Evolutionary conservation across 2,113 vertebrate species (phyloP).

Genomic region (Hemibagrus wyckioides): DNA sequence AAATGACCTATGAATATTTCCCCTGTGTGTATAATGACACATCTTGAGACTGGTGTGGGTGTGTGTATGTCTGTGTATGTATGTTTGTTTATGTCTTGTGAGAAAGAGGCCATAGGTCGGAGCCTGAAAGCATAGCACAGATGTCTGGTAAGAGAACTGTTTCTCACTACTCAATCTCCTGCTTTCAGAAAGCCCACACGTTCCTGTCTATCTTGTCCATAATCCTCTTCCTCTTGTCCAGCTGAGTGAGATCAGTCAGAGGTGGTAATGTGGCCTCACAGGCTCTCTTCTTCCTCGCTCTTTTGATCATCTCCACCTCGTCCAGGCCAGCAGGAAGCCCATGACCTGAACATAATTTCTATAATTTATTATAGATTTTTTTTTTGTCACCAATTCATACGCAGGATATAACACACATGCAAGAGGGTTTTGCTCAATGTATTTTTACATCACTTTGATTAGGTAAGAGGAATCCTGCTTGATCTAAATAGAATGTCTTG

Average conservation of each 20-base stretch:
- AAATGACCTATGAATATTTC: too few species aligned
- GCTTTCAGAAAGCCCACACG: constrained; percentile 91
- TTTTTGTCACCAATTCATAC: too few species aligned
- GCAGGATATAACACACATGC: too few species aligned
- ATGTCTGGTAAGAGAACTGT: not conserved
- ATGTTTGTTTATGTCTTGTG: too few species aligned
- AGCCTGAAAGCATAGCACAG: not conserved
- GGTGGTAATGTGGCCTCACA: constrained; percentile 87
- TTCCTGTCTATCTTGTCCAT: constrained; percentile 89
- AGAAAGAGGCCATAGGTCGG: not conserved
- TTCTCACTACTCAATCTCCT: constrained; percentile 86
- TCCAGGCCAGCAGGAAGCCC: constrained; percentile 88
- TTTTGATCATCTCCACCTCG: constrained; percentile 89
- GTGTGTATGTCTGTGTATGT: not conserved
- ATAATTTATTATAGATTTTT: too few species aligned
- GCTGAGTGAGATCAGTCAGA: constrained; percentile 70
- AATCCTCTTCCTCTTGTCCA: constrained; percentile 82
- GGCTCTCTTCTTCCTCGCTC: constrained; percentile 78
- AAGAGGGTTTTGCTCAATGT: too few species aligned
- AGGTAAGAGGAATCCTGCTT: too few species aligned
- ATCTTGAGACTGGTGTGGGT: not conserved
- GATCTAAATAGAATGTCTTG: too few species aligned
- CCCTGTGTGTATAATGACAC: not conserved
- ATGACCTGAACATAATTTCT: constrained; percentile 76
- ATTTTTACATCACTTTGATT: too few species aligned